Conservation (phyloP, 2,113 vertebrate genomes). For the Podarcis muralis region DNA sequence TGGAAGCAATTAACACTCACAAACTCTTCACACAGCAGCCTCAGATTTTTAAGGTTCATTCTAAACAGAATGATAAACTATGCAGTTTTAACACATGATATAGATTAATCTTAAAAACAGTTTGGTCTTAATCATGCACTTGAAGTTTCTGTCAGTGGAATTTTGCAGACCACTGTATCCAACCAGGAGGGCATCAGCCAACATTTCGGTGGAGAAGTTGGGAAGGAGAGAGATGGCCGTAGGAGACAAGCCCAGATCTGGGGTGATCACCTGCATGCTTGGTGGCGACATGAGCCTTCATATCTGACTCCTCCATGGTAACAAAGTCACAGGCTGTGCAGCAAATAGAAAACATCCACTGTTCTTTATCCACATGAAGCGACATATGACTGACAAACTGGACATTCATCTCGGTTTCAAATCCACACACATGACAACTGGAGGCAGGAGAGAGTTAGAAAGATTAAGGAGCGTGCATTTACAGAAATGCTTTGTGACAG, state of each 20-base stretch:
- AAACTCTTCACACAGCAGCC: neutral
- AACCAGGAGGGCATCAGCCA: slow-evolving; percentile 56
- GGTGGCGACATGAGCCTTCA: slow-evolving; percentile 89
- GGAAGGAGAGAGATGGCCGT: slow-evolving; percentile 16
- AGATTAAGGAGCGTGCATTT: slow-evolving; percentile 21
- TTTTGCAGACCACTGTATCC: slow-evolving; percentile 58
- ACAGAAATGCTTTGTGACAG: neutral
- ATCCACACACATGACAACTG: slow-evolving; percentile 98
- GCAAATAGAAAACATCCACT: slow-evolving; percentile 99
- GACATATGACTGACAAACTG: slow-evolving; percentile 99
- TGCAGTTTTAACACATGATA: neutral
- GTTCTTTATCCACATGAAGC: slow-evolving; percentile 98
- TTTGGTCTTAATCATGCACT: slow-evolving; percentile 46
- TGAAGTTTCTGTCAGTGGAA: slow-evolving; percentile 47
- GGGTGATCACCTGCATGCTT: slow-evolving; percentile 88
- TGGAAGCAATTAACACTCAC: neutral
- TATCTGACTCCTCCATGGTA: slow-evolving; percentile 95
- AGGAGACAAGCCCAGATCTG: slow-evolving; percentile 32
- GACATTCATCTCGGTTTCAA: slow-evolving; percentile 97
- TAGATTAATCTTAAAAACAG: slow-evolving; percentile 2
- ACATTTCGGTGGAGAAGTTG: slow-evolving; percentile 49
- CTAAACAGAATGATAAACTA: neutral
- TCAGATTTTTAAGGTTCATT: neutral
- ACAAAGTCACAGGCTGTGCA: slow-evolving; percentile 93
- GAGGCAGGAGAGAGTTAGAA: slow-evolving; percentile 36